Base-by-base conservation (phyloP, 2,113 vertebrate species). In the Anser cygnoides region DNA sequence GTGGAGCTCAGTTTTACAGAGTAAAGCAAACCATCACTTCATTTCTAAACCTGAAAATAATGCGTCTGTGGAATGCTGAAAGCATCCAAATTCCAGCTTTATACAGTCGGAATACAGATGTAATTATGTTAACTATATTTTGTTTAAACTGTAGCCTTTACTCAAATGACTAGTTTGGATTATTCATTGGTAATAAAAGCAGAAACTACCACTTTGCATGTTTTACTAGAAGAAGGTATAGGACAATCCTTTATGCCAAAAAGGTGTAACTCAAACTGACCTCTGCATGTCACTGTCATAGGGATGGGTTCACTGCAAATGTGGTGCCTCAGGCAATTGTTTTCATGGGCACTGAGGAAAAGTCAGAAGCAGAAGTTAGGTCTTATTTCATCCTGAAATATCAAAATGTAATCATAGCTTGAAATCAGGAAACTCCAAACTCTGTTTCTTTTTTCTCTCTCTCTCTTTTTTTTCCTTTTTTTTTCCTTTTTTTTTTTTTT, bases 261-360 rank as follows among this genome's bases (percentile, higher is more conserved):
- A 46, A 86, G 23, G 15, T 41, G 13, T 33, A 62, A 79, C 29
- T 76, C 18, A 52, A 92, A 58, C 62, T 92, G 76, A 84, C 77
- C 86, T 89, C 14, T 77, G 3, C n/a, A 21, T 70, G 55, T 39
- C 20, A 19, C 58, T 54, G 44, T 33, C n/a, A 8, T 1, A 33
- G 43, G 28, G 78, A 35, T 87, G 35, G 41, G 33, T 50, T 77
- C 50, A 20, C 11, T 77, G 55, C 11, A 37, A 74, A 52, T 37
- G 25, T 0, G 0, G 2, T 77, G 46, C 46, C 41, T 76, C 0
- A 1, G 58, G 37, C 2, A 1, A 14, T 22, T 57, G n/a, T 49
- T 88, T 81, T 55, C 26, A 25, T 43, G 55, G 41, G 55, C 41
- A 39, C 22, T 2, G 6, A 71, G 52, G 5, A 57, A 21, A 57